Evolutionary conservation across 1,140 invertebrate genomes (phyloP).

Genomic region (Phortica variegata): DNA sequence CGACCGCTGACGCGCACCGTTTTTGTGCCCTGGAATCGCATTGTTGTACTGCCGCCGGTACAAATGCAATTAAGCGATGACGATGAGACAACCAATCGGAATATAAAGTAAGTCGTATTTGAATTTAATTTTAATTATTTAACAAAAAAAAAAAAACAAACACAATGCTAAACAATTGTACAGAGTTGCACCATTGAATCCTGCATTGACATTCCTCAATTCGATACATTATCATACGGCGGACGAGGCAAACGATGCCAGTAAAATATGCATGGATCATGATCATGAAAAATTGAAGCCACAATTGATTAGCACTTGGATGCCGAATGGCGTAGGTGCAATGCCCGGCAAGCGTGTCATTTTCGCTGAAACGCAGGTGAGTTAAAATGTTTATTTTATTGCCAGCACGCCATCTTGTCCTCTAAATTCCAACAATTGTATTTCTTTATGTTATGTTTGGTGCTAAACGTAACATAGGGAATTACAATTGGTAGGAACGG

Average conservation of each 20-base stretch:
- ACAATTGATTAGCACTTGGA: conserved; percentile 81
- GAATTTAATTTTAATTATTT: background rate
- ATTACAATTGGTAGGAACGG: too few relatives aligned
- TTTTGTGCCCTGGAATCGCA: conserved; percentile 94
- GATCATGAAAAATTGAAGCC: conserved; percentile 79
- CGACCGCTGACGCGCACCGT: conserved; percentile 81
- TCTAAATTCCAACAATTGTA: too few relatives aligned
- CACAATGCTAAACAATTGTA: background rate
- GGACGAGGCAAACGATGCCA: conserved; percentile 56
- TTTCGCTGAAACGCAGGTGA: conserved; percentile 85
- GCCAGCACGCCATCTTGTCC: too few relatives aligned
- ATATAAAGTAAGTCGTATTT: conserved; percentile 58
- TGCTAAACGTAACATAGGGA: too few relatives aligned
- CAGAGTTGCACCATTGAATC: conserved; percentile 56
- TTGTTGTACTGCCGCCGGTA: conserved; percentile 84
- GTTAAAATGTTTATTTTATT: too few relatives aligned
- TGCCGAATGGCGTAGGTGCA: conserved; percentile 80
- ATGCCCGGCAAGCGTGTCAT: conserved; percentile 78
- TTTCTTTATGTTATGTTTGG: too few relatives aligned
- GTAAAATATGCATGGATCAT: conserved; percentile 77
- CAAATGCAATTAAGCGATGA: conserved; percentile 82
- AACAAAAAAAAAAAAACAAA: background rate
- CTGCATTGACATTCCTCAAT: conserved; percentile 63
- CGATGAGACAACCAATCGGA: conserved; percentile 60
- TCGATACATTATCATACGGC: conserved; percentile 62